Conservation (phyloP, 2,797 vertebrate species). For the Esox masquinongy region DNA sequence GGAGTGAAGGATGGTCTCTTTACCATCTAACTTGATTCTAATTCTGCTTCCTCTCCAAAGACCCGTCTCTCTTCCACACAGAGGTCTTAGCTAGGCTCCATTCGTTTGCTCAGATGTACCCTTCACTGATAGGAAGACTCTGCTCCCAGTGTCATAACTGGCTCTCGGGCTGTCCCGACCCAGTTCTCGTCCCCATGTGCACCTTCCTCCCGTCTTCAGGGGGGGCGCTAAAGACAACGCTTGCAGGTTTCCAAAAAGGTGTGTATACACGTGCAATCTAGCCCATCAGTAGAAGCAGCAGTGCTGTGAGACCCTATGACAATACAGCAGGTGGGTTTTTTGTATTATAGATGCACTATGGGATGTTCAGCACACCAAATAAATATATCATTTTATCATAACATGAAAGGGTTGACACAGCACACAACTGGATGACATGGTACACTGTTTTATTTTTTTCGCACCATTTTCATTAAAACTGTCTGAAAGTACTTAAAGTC, state of each 20-base stretch:
- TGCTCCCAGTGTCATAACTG: constrained; percentile 76
- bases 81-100: constrained; percentile 78
- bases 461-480: no score
- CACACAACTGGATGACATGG: no score
- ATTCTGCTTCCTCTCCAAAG: constrained; percentile 54
- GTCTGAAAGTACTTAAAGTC: no score
- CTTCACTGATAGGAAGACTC: constrained; percentile 68
- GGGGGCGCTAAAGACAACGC: constrained; percentile 65
- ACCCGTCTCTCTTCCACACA: constrained; percentile 65
- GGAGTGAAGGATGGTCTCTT: not conserved
- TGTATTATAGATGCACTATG: no score
- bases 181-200: constrained; percentile 71
- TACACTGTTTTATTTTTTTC: no score
- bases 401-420: no score
- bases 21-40: not conserved
- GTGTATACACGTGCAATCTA: not conserved
- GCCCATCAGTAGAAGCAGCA: not conserved
- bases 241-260: constrained; percentile 76
- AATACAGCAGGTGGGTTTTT: no score
- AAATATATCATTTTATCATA: no score
- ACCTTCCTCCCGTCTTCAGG: constrained; percentile 80
- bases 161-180: constrained; percentile 67
- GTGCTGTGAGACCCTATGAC: no score
- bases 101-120: constrained; percentile 57
- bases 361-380: no score